Conservation (phyloP, 2,888 invertebrate genomes). For the Caenorhabditis virilis region DNA sequence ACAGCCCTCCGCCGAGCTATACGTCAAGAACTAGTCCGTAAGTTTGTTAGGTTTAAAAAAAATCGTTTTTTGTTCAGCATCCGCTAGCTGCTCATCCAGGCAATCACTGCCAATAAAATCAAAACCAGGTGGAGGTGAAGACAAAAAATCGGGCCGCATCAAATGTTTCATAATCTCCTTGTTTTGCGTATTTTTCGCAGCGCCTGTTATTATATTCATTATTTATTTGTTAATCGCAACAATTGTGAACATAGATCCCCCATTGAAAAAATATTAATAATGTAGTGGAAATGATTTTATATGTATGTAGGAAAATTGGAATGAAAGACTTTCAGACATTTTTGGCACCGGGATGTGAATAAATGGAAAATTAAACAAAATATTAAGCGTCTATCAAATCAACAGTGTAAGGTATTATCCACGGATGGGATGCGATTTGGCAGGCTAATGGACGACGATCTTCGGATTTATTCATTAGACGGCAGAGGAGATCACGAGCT, state of each 20-base stretch:
- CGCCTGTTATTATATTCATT: too few relatives aligned
- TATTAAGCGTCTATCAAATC: conserved; percentile 25
- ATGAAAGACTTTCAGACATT: too few relatives aligned
- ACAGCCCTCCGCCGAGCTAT: conserved; percentile 48
- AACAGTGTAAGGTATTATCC: conserved; percentile 39
- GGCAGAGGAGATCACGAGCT: conserved; percentile 49
- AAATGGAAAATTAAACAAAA: neutral
- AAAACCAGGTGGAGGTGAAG: too few relatives aligned
- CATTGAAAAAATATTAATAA: too few relatives aligned
- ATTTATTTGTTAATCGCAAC: too few relatives aligned
- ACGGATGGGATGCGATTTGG: conserved; percentile 47
- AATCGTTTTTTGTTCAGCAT: conserved; percentile 14
- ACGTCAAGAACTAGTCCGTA: conserved; percentile 24
- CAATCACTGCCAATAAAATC: neutral
- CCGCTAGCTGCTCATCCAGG: conserved; percentile 16
- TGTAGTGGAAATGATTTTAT: too few relatives aligned
- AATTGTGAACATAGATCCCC: too few relatives aligned
- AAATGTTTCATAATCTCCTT: too few relatives aligned
- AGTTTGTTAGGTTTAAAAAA: neutral
- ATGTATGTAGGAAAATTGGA: too few relatives aligned
- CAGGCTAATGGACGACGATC: conserved; percentile 47
- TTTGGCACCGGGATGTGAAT: neutral
- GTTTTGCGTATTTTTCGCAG: too few relatives aligned
- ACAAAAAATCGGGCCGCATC: too few relatives aligned
- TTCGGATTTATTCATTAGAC: conserved; percentile 45